Conservation (phyloP, 2,113 vertebrate genomes). For the Stigmatopora nigra region DNA sequence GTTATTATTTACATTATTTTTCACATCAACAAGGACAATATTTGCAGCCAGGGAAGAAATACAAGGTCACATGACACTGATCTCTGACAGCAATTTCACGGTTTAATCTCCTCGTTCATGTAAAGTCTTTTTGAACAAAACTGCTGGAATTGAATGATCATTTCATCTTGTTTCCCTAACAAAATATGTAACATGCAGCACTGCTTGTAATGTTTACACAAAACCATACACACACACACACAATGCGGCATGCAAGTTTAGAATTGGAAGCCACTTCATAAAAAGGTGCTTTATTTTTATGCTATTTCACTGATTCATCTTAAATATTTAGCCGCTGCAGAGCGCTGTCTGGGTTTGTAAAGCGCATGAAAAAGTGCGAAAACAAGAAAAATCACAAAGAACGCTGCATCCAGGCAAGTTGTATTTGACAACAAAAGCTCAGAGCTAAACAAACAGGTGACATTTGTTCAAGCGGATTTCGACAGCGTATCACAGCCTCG, state of each 20-base stretch:
- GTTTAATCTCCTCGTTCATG: constrained; percentile 31
- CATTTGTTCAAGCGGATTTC: constrained; percentile 29
- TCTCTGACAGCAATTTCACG: constrained; percentile 23
- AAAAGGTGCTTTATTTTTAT: constrained; percentile 16
- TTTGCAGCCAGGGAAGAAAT: constrained; percentile 28
- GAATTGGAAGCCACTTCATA: constrained; percentile 18
- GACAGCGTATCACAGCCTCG: constrained; percentile 27
- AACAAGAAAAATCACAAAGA: constrained; percentile 14
- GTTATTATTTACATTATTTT: not conserved
- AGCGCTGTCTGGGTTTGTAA: constrained; percentile 16
- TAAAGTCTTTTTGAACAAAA: constrained; percentile 22
- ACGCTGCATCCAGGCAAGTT: constrained; percentile 12
- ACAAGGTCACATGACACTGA: constrained; percentile 1
- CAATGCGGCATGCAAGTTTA: not conserved
- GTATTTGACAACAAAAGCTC: constrained; percentile 29
- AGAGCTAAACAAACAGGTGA: constrained; percentile 32
- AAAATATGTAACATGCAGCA: constrained; percentile 27
- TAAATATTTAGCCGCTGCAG: not conserved
- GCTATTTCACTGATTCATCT: not conserved
- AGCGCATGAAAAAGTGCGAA: not conserved
- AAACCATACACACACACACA: not conserved
- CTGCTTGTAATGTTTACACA: constrained; percentile 7
- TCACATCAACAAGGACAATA: constrained; percentile 14
- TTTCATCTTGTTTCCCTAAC: constrained; percentile 1
- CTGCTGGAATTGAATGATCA: constrained; percentile 39